Base-by-base conservation (phyloP, 2,797 vertebrate genomes). In the Dallia pectoralis region DNA sequence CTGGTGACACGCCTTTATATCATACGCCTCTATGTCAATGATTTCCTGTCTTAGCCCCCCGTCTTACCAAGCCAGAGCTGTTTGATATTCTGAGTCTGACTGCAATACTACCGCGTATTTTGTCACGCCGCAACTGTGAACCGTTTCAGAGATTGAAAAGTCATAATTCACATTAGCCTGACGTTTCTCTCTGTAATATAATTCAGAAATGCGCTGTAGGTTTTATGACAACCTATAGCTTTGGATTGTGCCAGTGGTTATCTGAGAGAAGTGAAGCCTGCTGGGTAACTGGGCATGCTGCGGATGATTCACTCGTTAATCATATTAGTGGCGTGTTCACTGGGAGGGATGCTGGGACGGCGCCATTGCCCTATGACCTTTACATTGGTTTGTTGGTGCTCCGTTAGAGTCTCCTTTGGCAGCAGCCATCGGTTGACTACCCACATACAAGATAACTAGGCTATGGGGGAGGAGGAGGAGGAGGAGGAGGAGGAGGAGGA, bases 341-440 rank as follows among this genome's bases (percentile, higher is more conserved):
- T 25, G 65, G 12, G 36, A 19, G 36, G 67, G 8, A 48, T 25
- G 25, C 25, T 49, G 47, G 47, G 67, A 69, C 27, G 30, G 48
- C 67, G 30, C 16, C 67, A 51, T 12, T 69, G 47, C n/a, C 64
- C 19, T 40, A 18, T 69, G 67, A 69, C 67, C 67, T 69, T 33
- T 53, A 53, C 8, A 16, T 18, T 69, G 67, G 51, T 32, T 16
- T 69, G 29, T 48, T n/a, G 33, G 8, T 14, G 22, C 67, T 51
- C 22, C 29, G 4, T 32, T 44, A 65, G 32, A n/a, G 16, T 33
- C 62, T 33, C 16, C 62, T 33, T 22, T 6, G 7, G 64, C 33
- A 19, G 63, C 25, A 27, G 15, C 44, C 29, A 22, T 12, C 66
- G 47, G 67, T 48, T 48, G 25, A 27, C 15, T 48, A 14, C 40